Conservation (phyloP, 2,113 vertebrate species). For the Vidua chalybeata region DNA sequence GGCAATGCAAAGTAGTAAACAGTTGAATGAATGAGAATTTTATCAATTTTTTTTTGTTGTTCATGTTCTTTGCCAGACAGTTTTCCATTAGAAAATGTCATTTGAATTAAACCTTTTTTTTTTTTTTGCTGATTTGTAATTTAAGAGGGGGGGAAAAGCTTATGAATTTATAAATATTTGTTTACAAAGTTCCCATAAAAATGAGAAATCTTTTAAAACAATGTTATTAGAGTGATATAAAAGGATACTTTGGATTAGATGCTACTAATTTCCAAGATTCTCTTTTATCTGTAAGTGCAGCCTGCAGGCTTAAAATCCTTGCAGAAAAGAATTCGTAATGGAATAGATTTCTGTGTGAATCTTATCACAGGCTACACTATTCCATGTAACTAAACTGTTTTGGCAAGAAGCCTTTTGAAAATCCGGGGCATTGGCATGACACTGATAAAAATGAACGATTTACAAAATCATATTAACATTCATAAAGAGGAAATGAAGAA, state of each 20-base stretch:
- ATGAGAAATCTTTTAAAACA: not conserved
- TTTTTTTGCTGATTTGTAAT: not conserved
- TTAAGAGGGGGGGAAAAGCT: fast-evolving
- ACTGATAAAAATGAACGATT: slow-evolving; percentile 27
- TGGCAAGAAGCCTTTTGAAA: slow-evolving; percentile 4
- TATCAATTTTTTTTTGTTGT: not conserved
- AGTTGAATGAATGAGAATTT: not conserved
- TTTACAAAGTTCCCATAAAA: not conserved
- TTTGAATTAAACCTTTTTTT: not conserved
- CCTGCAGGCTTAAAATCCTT: slow-evolving; percentile 9
- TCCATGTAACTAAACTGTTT: not conserved
- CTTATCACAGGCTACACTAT: not conserved
- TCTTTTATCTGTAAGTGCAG: slow-evolving; percentile 25
- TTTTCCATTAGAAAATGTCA: not conserved
- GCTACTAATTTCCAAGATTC: not conserved
- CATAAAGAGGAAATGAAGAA: slow-evolving; percentile 18
- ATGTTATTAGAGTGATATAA: not conserved
- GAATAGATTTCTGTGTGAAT: not conserved
- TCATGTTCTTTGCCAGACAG: not conserved
- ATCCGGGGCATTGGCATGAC: not conserved
- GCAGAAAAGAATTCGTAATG: not conserved
- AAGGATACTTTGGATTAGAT: slow-evolving; percentile 1
- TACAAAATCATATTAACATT: slow-evolving; percentile 46
- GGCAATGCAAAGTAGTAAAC: not conserved
- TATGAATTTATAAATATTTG: not conserved